Base-by-base conservation (phyloP, 1,140 invertebrate species). In the Apis cerana region DNA sequence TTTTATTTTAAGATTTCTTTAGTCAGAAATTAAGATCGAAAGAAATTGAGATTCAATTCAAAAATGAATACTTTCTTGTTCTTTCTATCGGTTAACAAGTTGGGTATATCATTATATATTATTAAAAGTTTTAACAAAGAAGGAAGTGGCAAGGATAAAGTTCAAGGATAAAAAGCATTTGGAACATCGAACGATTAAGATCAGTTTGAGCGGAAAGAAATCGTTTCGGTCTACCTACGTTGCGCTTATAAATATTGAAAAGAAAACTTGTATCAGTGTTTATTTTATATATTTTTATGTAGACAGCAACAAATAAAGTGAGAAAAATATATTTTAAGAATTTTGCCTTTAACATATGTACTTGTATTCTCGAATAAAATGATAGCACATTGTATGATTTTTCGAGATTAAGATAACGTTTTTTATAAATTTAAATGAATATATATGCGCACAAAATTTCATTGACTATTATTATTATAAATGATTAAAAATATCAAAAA, bases 241-340 rank as follows among this genome's bases (percentile, higher is more conserved):
- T n/a, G 70, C 27, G 27, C 78, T 80, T 80, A 80, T 80, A 80
- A 80, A 74, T 80, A 75, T 80, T 80, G 61, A 80, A 54, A 48
- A 21, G 70, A 74, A 74, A 80, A 74, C 74, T 64, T 80, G 78
- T 74, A 74, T 27, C 69, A 21, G 12, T 33, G 17, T 43, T 61
- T 48, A 2, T n/a, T n/a, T 21, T 12, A 5, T 8, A 19, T 0
- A 19, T 61, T 72, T 50, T 64, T 21, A 43, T 54, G 1, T 59
- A 17, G 10, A 12, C 19, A 43, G 27, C 69, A 23, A 10, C 12
- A 23, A 56, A 56, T 71, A 56, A 71, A 71, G 56, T 15, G 17
- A 19, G 52, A 33, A n/a, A 52, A 10, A 23, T n/a, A 69, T 15
- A 11, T 23, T 50, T 17, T n/a, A 1, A 27, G 5, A 68, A n/a